These are phyloP conservation scores for Tamias sibiricus DNA, from an alignment of 2,113 vertebrate genomes.

Conservation along the genomic window DNA sequence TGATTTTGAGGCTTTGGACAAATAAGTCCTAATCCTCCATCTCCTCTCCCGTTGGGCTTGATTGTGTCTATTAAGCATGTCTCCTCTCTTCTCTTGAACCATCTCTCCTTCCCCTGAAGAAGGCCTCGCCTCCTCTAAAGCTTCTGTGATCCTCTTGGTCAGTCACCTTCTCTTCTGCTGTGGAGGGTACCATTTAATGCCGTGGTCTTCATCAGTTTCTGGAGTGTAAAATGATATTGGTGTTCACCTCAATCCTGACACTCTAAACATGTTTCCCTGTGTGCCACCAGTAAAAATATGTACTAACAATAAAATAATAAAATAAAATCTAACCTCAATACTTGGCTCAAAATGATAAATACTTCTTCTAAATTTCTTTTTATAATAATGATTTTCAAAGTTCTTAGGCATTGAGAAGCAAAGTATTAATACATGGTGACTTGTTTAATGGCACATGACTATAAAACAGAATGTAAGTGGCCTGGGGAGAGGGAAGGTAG, in stretches of 20 bases:
- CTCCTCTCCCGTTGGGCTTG: not conserved
- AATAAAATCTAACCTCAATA: not conserved
- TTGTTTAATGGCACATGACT: not conserved
- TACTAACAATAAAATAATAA: not conserved
- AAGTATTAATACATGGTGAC: not conserved
- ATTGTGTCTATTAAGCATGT: not conserved
- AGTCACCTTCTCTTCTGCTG: not conserved
- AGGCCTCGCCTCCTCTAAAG: not conserved
- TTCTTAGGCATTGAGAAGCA: not conserved
- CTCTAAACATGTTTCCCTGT: not conserved
- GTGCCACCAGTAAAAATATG: not conserved
- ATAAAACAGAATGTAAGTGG: not conserved
- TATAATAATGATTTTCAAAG: not conserved
- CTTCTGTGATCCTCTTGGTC: not conserved
- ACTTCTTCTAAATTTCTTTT: not conserved
- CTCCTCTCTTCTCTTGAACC: not conserved
- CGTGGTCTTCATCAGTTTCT: not conserved
- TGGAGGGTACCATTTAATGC: not conserved
- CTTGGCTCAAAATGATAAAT: not conserved
- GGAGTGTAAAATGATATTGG: not conserved
- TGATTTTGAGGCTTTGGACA: not conserved
- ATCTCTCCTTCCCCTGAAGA: not conserved
- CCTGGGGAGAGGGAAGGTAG: not conserved
- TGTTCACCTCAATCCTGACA: not conserved
- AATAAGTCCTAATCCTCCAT: not conserved